Base-by-base conservation (phyloP, 2,113 vertebrate species). In the Gallinago undulata region DNA sequence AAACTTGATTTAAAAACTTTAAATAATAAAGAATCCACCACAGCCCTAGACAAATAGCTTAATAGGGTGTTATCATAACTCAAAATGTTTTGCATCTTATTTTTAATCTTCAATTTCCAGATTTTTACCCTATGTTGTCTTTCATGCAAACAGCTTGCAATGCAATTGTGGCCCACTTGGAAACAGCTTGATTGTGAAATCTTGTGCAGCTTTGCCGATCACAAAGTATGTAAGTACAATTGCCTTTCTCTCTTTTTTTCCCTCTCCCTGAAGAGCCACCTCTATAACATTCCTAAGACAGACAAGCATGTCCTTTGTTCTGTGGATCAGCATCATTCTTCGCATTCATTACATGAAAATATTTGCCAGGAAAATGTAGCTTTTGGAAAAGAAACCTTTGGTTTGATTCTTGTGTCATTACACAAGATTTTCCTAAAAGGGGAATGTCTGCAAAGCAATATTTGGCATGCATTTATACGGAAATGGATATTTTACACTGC, bases 1-100 rank as follows among this genome's bases (percentile, higher is more conserved):
- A 89, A 91, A 91, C 19, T 41, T 63, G 47, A 89, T 94, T 91
- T 81, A 82, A 92, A 77, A 50, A 23, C 35, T 80, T 94, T 55
- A 69, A 87, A 55, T 82, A 76, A 63, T 4, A 81, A 21, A 43
- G 7, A 83, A 84, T 51, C 37, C 31, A 87, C 43, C 9, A 2
- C 39, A 82, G 50, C 2, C 35, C 45, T 30, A 66, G 77, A 89
- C 62, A 95, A 92, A 84, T 56, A 25, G 10, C 23, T 83, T 82
- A 94, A 91, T 91, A 41, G 37, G 11, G 13, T 55, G 28, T 73
- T 87, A 79, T n/a, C 15, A 13, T 68, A 50, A 30, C 56, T 75
- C 10, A 73, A 53, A 87, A 57, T 2, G 21, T 19, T 95, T 79
- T 76, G 13, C 18, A 51, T 76, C 59, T 75, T 81, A 23, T 81